Evolutionary conservation across 2,113 vertebrate species (phyloP).

Genomic region (Formicarius rufipectus): DNA sequence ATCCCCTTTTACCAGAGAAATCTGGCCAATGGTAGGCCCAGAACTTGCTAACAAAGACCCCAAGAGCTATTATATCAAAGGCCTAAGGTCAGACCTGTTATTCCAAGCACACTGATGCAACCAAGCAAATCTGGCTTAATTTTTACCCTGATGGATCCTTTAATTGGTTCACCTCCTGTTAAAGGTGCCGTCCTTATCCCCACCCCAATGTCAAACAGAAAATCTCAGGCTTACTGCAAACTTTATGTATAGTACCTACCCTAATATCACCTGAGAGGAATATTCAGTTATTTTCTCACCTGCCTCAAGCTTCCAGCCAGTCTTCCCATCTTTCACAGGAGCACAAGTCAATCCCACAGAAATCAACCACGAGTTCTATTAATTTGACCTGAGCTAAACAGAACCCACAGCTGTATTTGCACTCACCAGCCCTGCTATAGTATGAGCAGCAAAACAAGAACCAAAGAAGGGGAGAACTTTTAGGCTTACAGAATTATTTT

Average conservation of each 20-base stretch:
- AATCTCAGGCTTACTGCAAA: not conserved
- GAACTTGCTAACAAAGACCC: not conserved
- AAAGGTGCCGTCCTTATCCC: not conserved
- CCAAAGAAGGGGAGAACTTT: not conserved
- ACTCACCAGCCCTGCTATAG: accelerated
- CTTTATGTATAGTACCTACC: not conserved
- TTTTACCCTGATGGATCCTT: not conserved
- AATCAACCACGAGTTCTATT: accelerated
- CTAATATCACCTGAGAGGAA: not conserved
- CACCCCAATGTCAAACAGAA: not conserved
- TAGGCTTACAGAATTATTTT: not conserved
- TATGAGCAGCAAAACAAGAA: not conserved
- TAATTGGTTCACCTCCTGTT: not conserved
- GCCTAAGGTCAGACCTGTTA: not conserved
- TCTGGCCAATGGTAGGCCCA: not conserved
- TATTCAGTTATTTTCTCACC: not conserved
- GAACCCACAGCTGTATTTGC: not conserved
- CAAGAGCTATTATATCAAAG: not conserved
- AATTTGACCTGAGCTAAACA: not conserved
- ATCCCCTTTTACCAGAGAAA: not conserved
- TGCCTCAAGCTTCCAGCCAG: not conserved
- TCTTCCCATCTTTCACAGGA: not conserved
- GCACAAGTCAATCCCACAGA: not conserved
- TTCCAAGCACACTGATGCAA: not conserved
- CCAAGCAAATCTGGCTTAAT: not conserved